Evolutionary conservation across 2,797 vertebrate genomes (phyloP).

Genomic region (Urocyon cinereoargenteus): DNA sequence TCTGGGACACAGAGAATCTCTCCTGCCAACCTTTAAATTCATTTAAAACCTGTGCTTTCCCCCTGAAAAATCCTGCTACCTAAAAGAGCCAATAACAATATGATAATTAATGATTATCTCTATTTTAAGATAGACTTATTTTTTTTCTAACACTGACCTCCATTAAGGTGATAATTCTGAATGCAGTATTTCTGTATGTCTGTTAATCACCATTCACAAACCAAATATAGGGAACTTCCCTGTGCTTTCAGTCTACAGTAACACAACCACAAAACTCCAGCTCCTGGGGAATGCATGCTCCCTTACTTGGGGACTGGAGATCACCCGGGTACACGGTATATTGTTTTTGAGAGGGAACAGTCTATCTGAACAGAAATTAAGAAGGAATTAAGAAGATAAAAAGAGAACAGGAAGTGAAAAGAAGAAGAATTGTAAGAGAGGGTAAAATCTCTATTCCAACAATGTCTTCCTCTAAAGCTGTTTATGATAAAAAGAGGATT

Average conservation of each 20-base stretch:
- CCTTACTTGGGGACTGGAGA: background rate
- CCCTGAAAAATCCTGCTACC: slow-evolving; percentile 52
- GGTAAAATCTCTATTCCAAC: background rate
- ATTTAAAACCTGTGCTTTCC: slow-evolving; percentile 19
- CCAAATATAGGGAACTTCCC: background rate
- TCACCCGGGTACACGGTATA: background rate
- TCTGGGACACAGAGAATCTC: background rate
- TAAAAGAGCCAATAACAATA: slow-evolving; percentile 21
- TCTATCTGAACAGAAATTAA: slow-evolving; percentile 54
- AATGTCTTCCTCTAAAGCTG: slow-evolving; percentile 51
- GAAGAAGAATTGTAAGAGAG: background rate
- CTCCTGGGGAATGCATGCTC: background rate
- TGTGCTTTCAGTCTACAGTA: slow-evolving; percentile 33
- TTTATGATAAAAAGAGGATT: slow-evolving; percentile 52
- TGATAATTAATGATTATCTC: slow-evolving; percentile 38
- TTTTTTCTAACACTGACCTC: background rate
- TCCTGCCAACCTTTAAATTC: slow-evolving; percentile 35
- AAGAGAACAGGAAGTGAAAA: background rate
- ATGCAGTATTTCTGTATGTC: background rate
- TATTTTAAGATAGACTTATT: background rate
- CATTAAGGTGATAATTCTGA: background rate
- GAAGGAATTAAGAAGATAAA: slow-evolving; percentile 37
- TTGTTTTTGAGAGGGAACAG: background rate
- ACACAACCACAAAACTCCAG: background rate
- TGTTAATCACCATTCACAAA: background rate